Conservation (phyloP, 2,888 invertebrate species). For the Tiliacea citrago region DNA sequence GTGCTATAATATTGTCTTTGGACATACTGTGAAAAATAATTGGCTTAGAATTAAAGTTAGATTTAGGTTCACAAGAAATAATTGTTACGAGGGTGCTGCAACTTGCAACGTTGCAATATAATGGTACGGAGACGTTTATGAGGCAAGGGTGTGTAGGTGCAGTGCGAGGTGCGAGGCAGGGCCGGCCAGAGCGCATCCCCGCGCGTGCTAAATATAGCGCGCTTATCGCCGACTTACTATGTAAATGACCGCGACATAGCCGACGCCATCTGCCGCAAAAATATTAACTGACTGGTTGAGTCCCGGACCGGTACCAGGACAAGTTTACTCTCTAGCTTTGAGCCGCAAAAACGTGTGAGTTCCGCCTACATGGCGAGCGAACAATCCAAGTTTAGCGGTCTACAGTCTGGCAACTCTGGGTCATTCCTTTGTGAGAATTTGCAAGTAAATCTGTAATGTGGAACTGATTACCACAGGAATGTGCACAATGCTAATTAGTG, state of each 20-base stretch:
- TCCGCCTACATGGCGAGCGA: constrained; percentile 76
- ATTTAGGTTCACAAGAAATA: constrained; percentile 6
- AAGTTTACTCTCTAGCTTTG: constrained; percentile 78
- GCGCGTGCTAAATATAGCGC: constrained; percentile 87
- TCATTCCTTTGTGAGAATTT: constrained; percentile 24
- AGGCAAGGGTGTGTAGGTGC: constrained; percentile 76
- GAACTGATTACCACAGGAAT: constrained; percentile 8
- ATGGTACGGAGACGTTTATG: constrained; percentile 35
- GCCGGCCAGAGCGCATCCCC: constrained; percentile 79
- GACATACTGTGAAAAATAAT: neutral
- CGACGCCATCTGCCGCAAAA: constrained; percentile 87
- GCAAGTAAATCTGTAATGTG: constrained; percentile 14
- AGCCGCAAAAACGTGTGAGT: constrained; percentile 84
- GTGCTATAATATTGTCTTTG: constrained; percentile 10
- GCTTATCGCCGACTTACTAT: constrained; percentile 89
- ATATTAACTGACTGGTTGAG: constrained; percentile 82
- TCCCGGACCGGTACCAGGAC: constrained; percentile 78
- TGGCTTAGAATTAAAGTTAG: neutral
- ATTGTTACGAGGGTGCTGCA: neutral
- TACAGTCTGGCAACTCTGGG: constrained; percentile 25
- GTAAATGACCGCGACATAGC: constrained; percentile 89
- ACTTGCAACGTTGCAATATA: constrained; percentile 6
- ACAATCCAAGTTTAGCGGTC: constrained; percentile 43
- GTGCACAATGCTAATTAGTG: neutral
- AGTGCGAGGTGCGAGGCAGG: constrained; percentile 72